phyloP scores from a whole-genome alignment of 2,888 invertebrate species.

The Paralinhomoeus sp. region DNA sequence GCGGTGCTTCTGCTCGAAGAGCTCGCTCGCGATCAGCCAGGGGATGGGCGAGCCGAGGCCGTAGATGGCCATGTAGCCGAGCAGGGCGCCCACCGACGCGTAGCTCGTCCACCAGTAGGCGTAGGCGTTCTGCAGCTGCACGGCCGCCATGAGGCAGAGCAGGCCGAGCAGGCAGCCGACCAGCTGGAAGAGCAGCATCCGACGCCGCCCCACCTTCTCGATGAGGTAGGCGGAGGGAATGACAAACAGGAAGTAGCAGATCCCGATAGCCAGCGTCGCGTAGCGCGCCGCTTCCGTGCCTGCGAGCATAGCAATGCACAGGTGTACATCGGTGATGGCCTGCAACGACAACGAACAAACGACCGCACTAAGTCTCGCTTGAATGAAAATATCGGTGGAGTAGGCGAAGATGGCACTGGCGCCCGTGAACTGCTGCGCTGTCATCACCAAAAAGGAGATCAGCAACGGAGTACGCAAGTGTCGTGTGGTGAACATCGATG shows the following conservation, averaged over 20 bases:
- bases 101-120: constrained; percentile 8
- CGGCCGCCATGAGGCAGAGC: constrained; percentile 21
- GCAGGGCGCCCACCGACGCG: neutral
- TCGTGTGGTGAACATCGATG: too few relatives aligned
- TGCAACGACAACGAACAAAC: too few relatives aligned
- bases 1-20: neutral
- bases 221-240: constrained; percentile 29
- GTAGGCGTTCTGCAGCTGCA: constrained; percentile 14
- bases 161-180: constrained; percentile 24
- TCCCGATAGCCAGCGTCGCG: constrained; percentile 30
- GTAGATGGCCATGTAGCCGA: constrained; percentile 1
- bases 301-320: too few relatives aligned
- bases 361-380: constrained; percentile 8
- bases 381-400: constrained; percentile 28
- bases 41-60: too few relatives aligned
- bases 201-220: constrained; percentile 26
- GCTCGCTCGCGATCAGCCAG: constrained; percentile 3
- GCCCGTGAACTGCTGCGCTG: constrained; percentile 25
- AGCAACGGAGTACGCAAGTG: constrained; percentile 1
- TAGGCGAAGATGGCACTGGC: constrained; percentile 31
- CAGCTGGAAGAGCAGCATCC: constrained; percentile 24
- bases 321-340: too few relatives aligned
- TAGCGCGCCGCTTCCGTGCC: constrained; percentile 28
- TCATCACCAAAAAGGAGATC: neutral
- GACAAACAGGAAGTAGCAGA: constrained; percentile 30